Evolutionary conservation across 2,888 invertebrate genomes (phyloP), one percentile per base, ranked within the genome.

Genomic region (Crossocerus cetratus): DNA sequence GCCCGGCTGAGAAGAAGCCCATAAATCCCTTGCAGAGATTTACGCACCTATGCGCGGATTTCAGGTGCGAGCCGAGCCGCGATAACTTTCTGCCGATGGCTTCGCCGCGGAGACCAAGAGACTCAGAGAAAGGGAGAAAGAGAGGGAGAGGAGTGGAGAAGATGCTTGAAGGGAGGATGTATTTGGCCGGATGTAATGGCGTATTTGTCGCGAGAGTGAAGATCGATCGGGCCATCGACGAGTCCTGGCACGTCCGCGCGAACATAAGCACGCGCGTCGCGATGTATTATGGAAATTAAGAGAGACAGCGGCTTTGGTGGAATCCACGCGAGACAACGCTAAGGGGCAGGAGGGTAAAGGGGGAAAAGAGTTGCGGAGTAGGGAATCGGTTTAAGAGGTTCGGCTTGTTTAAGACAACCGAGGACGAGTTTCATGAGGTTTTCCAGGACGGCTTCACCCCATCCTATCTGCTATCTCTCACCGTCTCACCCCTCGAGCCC

Each of bases 241-340:
- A 49, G 16, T 16, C 49, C n/a, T 16, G 49, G 49, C 49, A 49
- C 49, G 49, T 49, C 16, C 49, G 16, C 16, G 49, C 3, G 11
- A 49, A 13, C 49, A 49, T 49, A 16, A 49, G 49, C 16, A 5
- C 32, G 32, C 8, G 13, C 8, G 14, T 13, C 16, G 3, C 14
- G 49, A 49, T 49, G 49, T 16, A 49, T 49, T 49, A 49, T 49
- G 49, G 49, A 49, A 49, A 49, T 49, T 49, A 49, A 49, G 49
- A 49, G 16, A 14, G 49, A 32, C 32, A 32, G 32, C 8, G 32
- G 11, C 8, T 8, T 32, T 32, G 32, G 8, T 32, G 8, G 32
- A 32, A 64, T 58, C 71, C 70, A 16, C 61, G 55, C 49, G 43
- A 23, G 70, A 32, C 2, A 61, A 13, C 32, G 21, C 14, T 22